These are phyloP conservation scores for Nesometra sesokonis DNA, from an alignment of 35 echinoderm and acorn worm species.

Conservation along the genomic window DNA sequence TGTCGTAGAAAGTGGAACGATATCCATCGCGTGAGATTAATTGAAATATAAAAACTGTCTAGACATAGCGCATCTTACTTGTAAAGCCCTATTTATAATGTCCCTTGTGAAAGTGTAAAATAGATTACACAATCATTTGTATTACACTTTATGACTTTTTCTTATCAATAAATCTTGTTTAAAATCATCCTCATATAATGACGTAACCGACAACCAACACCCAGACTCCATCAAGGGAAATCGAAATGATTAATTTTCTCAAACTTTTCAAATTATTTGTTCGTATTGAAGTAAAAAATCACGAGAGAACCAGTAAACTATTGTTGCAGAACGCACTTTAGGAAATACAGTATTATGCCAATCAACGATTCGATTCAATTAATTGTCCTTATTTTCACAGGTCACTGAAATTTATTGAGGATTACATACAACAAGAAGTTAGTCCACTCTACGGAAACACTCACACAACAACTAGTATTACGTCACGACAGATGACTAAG, in stretches of 20 bases:
- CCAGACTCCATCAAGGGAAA: not conserved
- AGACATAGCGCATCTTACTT: not conserved
- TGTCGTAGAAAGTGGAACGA: not conserved
- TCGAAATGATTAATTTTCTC: not conserved
- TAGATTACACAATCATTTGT: not conserved
- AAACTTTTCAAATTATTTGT: not conserved
- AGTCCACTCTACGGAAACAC: constrained; percentile 84
- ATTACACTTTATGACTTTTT: not conserved
- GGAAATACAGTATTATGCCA: too few relatives aligned
- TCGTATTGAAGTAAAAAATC: not conserved
- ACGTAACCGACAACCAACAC: not conserved
- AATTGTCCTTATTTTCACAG: constrained; percentile 16
- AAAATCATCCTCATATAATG: not conserved
- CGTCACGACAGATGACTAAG: constrained; percentile 79
- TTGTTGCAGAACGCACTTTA: too few relatives aligned
- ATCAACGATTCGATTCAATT: too few relatives aligned
- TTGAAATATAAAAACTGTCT: not conserved
- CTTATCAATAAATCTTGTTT: too few relatives aligned
- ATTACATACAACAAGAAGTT: constrained; percentile 68
- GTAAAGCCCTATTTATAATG: not conserved
- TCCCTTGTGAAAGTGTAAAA: not conserved
- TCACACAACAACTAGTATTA: constrained; percentile 91
- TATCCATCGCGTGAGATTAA: not conserved
- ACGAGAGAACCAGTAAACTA: not conserved
- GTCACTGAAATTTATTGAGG: constrained; percentile 85